Evolutionary conservation across 1,140 invertebrate species (phyloP), one percentile per base, ranked within the genome.

Genomic region (Camponotus vicinus): DNA sequence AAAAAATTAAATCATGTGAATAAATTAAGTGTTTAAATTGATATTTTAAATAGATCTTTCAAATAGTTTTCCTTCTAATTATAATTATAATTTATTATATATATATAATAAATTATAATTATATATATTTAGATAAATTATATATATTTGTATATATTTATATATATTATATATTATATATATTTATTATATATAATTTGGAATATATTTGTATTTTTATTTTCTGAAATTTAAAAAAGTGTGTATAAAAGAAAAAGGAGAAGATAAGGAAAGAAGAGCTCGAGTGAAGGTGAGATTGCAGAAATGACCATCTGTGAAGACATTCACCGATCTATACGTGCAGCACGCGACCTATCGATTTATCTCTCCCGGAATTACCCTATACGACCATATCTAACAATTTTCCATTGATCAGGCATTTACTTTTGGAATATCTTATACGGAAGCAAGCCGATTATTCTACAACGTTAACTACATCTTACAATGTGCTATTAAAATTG

Each of bases 291-390:
- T 83, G 27, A 73, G 55, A 63, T 75, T 45, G 55, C 15, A 45
- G 55, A 13, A 83, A 18, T 32, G 55, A 83, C 55, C 57, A 83
- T 18, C 67, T 63, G 79, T 42, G 79, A 83, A 82, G 79, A 83
- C 55, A 21, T 61, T 75, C 55, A 71, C 78, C 37, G 49, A n/a
- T 32, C 40, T 55, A 32, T 83, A 83, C 69, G 69, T 75, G 79
- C 69, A 61, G 79, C 79, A 83, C 79, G 79, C 79, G 79, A 83
- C 75, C 69, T 83, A 63, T 63, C 57, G 79, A 83, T 83, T 52
- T 15, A 57, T 18, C 0, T 57, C 55, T 57, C 55, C n/a, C 15
- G 42, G 42, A 52, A 52, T 52, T 52, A 52, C 13, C 15, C 13
- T 52, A 52, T 15, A 52, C 49, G 15, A 52, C 37, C 4, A 18